Evolutionary conservation across 1,140 invertebrate species (phyloP).

Genomic region (Leptopilina clavipes): DNA sequence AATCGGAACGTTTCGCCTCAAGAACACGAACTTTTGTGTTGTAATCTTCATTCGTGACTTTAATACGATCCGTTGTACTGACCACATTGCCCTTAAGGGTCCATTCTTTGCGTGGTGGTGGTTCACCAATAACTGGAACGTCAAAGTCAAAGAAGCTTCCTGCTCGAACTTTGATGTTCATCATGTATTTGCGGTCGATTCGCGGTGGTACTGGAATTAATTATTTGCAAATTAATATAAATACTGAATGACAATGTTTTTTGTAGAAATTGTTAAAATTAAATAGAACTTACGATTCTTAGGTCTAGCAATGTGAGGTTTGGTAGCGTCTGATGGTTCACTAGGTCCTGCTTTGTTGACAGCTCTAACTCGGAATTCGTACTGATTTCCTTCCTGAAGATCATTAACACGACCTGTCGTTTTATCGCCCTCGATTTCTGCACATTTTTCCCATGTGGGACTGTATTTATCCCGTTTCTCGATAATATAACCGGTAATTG

Average conservation of each 20-base stretch:
- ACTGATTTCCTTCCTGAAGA: conserved; percentile 92
- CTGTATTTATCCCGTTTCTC: conserved; percentile 96
- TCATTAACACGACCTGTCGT: conserved; percentile 89
- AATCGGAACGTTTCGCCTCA: conserved; percentile 92
- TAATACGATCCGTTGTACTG: conserved; percentile 87
- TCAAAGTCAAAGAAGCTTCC: conserved; percentile 95
- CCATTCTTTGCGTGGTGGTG: conserved; percentile 96
- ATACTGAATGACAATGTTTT: not conserved
- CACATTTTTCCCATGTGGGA: conserved; percentile 91
- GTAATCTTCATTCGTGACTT: conserved; percentile 89
- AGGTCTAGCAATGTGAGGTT: conserved; percentile 91
- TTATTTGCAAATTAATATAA: conserved; percentile 33
- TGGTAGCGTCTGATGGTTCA: conserved; percentile 91
- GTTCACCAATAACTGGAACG: conserved; percentile 95
- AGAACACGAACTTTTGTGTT: conserved; percentile 90
- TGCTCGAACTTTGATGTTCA: conserved; percentile 93
- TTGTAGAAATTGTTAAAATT: not conserved
- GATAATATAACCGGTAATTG: conserved; percentile 94
- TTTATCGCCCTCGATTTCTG: conserved; percentile 88
- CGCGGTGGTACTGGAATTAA: conserved; percentile 85
- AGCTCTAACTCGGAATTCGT: conserved; percentile 95
- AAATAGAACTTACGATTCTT: conserved; percentile 83
- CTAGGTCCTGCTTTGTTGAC: conserved; percentile 96
- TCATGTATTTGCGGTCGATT: conserved; percentile 94
- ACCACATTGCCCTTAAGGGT: conserved; percentile 87